Conservation (phyloP, 2,797 vertebrate species). For the Atherinosoma microstoma region DNA sequence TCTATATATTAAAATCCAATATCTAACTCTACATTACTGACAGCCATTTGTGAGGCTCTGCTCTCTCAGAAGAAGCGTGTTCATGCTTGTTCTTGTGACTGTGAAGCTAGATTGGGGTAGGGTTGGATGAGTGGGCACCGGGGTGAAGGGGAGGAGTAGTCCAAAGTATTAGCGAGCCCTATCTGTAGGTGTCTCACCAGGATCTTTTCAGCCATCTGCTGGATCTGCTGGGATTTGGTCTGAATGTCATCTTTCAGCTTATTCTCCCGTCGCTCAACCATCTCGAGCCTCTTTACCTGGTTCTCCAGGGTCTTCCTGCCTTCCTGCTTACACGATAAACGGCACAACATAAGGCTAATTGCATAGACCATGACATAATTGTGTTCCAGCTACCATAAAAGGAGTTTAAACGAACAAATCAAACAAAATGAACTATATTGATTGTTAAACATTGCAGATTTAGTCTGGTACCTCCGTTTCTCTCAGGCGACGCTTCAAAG, state of each 20-base stretch:
- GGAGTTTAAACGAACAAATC: background rate
- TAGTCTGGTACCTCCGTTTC: conserved; percentile 90
- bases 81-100: conserved; percentile 26
- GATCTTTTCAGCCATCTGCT: conserved; percentile 99
- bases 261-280: conserved; percentile 95
- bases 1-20: conserved; percentile 21
- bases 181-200: conserved; percentile 78
- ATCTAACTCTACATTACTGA: conserved; percentile 10
- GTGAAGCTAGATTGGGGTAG: conserved; percentile 27
- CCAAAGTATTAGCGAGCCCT: conserved; percentile 65
- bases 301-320: conserved; percentile 97
- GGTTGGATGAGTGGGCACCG: conserved; percentile 27
- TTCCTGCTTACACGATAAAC: conserved; percentile 85
- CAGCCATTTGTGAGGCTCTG: conserved; percentile 24
- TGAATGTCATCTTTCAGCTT: conserved; percentile 88
- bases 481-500: conserved; percentile 91
- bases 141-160: conserved; percentile 41
- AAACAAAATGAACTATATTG: background rate
- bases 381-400: background rate
- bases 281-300: conserved; percentile 97
- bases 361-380: background rate
- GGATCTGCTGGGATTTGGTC: conserved; percentile 97
- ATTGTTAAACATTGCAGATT: conserved; percentile 15
- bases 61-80: conserved; percentile 28
- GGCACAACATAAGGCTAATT: conserved; percentile 33